A percentile compares a stretch with the other conserved stretches of the same genome.
phyloP scores from a whole-genome alignment of 2,888 invertebrate species.

The Epinotia nisella region DNA sequence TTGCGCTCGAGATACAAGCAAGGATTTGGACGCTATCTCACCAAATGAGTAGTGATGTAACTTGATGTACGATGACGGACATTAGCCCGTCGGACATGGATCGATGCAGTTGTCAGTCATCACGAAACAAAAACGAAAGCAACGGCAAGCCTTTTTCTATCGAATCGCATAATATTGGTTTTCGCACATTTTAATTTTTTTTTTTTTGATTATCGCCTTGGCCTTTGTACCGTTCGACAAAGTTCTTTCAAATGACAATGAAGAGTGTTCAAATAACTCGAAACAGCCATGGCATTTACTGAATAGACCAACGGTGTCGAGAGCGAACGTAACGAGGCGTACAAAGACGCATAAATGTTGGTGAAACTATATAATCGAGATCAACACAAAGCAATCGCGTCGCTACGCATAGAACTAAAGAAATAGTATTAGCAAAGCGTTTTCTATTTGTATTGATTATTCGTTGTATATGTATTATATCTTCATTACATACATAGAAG shows the following conservation, averaged over 20 bases:
- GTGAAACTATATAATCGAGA: conserved; percentile 72
- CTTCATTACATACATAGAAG: conserved; percentile 5
- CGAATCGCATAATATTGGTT: neutral
- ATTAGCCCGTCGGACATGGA: neutral
- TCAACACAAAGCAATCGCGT: conserved; percentile 67
- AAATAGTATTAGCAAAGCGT: conserved; percentile 60
- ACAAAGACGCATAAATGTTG: conserved; percentile 56
- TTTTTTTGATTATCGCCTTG: conserved; percentile 42
- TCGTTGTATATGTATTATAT: neutral
- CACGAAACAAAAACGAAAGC: neutral
- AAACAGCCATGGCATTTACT: conserved; percentile 54
- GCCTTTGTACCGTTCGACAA: conserved; percentile 40
- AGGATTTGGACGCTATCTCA: conserved; percentile 24
- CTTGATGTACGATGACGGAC: conserved; percentile 2
- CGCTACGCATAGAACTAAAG: conserved; percentile 59
- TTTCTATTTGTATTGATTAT: conserved; percentile 58
- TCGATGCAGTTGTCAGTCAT: neutral
- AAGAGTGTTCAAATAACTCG: conserved; percentile 44
- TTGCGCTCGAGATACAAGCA: conserved; percentile 37
- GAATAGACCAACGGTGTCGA: conserved; percentile 47
- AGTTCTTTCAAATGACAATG: conserved; percentile 45
- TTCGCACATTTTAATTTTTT: conserved; percentile 28
- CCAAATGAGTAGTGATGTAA: conserved; percentile 8
- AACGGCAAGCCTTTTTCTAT: neutral
- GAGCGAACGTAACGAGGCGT: conserved; percentile 53